Conservation (phyloP, 92 coral and sea anemone species). For the Umimayanthus kanabou region DNA sequence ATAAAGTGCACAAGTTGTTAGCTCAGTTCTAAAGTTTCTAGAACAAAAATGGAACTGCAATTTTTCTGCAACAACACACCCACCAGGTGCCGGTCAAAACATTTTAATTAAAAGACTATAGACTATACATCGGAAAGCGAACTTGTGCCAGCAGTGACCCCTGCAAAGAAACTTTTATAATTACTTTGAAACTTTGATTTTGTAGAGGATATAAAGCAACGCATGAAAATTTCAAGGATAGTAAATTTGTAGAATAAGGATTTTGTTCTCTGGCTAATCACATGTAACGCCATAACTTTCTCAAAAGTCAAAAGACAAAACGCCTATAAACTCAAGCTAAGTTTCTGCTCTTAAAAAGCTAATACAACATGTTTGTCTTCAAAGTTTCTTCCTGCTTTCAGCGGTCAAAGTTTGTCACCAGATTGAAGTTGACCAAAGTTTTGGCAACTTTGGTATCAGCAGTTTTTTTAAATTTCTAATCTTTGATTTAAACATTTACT, state of each 20-base stretch:
- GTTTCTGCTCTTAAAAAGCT: constrained; percentile 27
- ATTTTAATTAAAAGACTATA: constrained; percentile 13
- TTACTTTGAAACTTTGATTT: not conserved
- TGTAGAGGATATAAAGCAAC: not conserved
- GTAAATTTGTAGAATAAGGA: not conserved
- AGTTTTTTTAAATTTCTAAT: not conserved
- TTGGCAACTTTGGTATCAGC: not conserved
- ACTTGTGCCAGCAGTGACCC: not conserved
- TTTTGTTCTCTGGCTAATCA: not conserved
- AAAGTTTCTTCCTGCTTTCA: constrained; percentile 9
- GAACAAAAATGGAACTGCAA: constrained; percentile 15
- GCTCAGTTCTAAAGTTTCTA: not conserved
- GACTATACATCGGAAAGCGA: not conserved
- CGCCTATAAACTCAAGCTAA: constrained; percentile 13
- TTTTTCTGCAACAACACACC: constrained; percentile 28
- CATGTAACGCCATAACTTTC: constrained; percentile 3
- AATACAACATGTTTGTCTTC: not conserved
- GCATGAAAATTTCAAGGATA: not conserved
- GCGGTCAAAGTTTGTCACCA: constrained; percentile 7
- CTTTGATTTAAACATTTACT: not conserved
- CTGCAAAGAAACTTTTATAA: constrained; percentile 6
- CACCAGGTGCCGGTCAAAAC: constrained; percentile 48
- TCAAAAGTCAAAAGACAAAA: constrained; percentile 8
- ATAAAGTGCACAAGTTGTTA: not conserved
- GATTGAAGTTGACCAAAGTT: not conserved